Evolutionary conservation across 2,797 vertebrate species (phyloP), one percentile per base, ranked within the genome.

Genomic region (Thunnus albacares): DNA sequence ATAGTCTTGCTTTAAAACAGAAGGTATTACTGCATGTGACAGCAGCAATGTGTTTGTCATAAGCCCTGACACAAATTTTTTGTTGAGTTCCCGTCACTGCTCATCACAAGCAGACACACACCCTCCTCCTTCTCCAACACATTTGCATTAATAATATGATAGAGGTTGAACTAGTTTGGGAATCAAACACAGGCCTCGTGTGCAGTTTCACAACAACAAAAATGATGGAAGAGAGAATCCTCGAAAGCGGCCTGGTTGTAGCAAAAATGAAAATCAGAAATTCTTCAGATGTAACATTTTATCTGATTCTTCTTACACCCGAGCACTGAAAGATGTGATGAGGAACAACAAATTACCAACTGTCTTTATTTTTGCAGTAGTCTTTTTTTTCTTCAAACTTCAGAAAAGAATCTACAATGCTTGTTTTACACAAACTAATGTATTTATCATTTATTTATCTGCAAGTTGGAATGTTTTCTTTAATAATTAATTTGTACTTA

Each of bases 391-490:
- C 14, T n/a, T 49, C 3, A 41, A 41, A 55, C 61, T 60, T 51
- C 15, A 35, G 51, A 52, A 26, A 72, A 62, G 45, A 82, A 65
- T 69, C 22, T 58, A 51, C 68, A 65, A n/a, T 38, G 24, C 12
- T 1, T 65, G 55, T 56, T 24, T 80, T 71, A 79, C 60, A 76
- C 47, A 73, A 84, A 78, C 61, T 45, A 75, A 53, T 26, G 17
- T 30, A 64, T 83, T 49, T 52, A 80, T 91, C 22, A 78, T 85
- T 89, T 59, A 85, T 91, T 83, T 24, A 81, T 77, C 84, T 2
- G 10, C 62, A 71, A 73, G 52, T 71, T 56, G 30, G 45, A 80
- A 56, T 75, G 15, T 66, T 65, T 71, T 77, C 52, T 80, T 90
- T 58, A 82, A 86, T 84, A 60, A 82, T 80, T 82, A 0, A 86